Evolutionary conservation across 2,797 vertebrate species (phyloP), one percentile per base, ranked within the genome.

Genomic region (Nasua narica): DNA sequence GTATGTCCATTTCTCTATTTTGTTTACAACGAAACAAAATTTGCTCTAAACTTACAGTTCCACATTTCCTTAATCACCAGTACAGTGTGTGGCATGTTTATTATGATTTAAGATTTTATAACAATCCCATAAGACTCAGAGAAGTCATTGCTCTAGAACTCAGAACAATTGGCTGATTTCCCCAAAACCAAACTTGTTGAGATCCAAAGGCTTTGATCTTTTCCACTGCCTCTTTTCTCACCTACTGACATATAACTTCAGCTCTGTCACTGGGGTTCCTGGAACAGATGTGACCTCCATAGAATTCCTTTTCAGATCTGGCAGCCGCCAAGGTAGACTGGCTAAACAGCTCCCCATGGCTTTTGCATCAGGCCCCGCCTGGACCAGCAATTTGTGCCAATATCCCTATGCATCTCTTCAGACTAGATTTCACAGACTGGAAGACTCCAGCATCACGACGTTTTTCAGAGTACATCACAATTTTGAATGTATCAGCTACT

Each of bases 401-500:
- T 2, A 15, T 48, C 23, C 43, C 37, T 16, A 8, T 2, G 3
- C 32, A 43, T 16, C 50, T 65, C 21, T 32, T 82, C 5, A 43
- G 3, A 46, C 12, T 52, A 32, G 40, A 81, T 40, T 86, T 79
- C 48, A 87, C 7, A 67, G 9, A 37, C 23, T 18, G 15, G 70
- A 13, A 84, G 7, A 32, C 27, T 37, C 50, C 3, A 40, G 35
- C 4, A 56, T 5, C n/a, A 27, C 0, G 0, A 37, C 5, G 18
- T 54, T 90, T 95, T 93, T 81, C 19, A 67, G 15, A n/a, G 14
- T 16, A 7, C 69, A 76, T 27, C 15, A 15, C 2, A 8, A 74
- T 76, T 93, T 88, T 50, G 90, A 60, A 92, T 79, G 46, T 13
- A 46, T 65, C 54, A 79, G 15, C 25, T 84, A 14, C 37, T 77